A percentile compares a stretch with the other conserved stretches of the same genome.
Conservation (phyloP, 2,888 invertebrate genomes). For the Acanthosoma haemorrhoidale region DNA sequence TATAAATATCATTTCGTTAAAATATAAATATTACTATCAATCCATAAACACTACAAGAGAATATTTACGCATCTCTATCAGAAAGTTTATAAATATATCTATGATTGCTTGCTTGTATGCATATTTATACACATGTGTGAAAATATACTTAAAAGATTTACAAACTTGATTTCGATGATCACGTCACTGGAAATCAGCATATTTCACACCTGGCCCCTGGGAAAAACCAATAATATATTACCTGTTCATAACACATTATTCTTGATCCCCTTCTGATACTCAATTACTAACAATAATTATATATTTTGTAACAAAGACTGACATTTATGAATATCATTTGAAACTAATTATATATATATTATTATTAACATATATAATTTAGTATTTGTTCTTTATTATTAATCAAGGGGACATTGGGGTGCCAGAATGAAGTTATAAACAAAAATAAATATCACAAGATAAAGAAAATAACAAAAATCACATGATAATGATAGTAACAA, state of each 20-base stretch:
- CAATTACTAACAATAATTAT: no score
- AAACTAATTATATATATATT: no score
- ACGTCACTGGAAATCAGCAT: background rate
- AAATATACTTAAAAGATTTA: constrained; percentile 6
- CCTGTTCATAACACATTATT: background rate
- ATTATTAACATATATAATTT: no score
- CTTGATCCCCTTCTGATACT: background rate
- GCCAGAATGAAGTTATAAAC: no score
- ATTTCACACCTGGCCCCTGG: constrained; percentile 30
- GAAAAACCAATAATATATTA: constrained; percentile 27
- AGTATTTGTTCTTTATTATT: no score
- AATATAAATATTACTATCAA: background rate
- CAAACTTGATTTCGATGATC: background rate
- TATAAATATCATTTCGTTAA: background rate
- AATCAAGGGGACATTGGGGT: no score
- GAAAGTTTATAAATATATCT: background rate
- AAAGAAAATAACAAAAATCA: no score
- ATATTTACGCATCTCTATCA: background rate
- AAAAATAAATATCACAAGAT: no score
- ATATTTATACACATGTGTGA: background rate
- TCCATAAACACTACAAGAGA: background rate
- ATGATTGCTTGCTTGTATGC: background rate
- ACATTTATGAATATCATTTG: background rate
- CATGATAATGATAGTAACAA: no score
- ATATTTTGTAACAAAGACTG: background rate